Conservation (phyloP, 2,113 vertebrate genomes). For the Misgurnus mizolepis region DNA sequence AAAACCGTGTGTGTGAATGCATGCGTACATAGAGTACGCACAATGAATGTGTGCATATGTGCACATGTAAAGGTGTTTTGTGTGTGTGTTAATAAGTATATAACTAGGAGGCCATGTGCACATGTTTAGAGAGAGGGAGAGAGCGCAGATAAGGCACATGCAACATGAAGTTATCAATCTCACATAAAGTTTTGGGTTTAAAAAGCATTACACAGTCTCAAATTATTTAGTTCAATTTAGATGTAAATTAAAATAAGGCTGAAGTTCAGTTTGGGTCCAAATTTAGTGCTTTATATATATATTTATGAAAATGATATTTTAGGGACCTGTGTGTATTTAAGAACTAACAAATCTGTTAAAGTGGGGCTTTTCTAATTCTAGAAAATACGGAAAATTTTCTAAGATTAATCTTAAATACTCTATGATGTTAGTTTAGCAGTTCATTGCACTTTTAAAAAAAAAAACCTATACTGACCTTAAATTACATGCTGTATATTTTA, state of each 20-base stretch:
- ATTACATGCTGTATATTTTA: not conserved
- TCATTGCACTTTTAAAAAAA: not conserved
- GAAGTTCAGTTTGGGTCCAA: not conserved
- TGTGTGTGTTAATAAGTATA: not conserved
- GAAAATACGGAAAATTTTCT: not conserved
- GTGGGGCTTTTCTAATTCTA: not conserved
- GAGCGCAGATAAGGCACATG: not conserved
- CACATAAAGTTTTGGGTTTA: not conserved
- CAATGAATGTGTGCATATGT: not conserved
- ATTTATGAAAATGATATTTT: not conserved
- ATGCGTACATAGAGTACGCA: not conserved
- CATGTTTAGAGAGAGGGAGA: not conserved
- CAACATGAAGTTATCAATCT: not conserved
- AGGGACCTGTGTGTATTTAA: not conserved
- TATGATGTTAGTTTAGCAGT: not conserved
- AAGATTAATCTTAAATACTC: not conserved
- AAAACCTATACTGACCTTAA: not conserved
- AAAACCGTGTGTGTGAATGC: not conserved
- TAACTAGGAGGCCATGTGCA: slow-evolving; percentile 2
- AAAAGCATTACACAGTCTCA: not conserved
- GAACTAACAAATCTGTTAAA: not conserved
- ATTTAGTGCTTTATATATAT: not conserved
- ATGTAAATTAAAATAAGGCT: not conserved
- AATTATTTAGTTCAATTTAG: not conserved
- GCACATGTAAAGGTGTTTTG: not conserved